Conservation (phyloP, 2,797 vertebrate genomes). For the Anniella stebbinsi region DNA sequence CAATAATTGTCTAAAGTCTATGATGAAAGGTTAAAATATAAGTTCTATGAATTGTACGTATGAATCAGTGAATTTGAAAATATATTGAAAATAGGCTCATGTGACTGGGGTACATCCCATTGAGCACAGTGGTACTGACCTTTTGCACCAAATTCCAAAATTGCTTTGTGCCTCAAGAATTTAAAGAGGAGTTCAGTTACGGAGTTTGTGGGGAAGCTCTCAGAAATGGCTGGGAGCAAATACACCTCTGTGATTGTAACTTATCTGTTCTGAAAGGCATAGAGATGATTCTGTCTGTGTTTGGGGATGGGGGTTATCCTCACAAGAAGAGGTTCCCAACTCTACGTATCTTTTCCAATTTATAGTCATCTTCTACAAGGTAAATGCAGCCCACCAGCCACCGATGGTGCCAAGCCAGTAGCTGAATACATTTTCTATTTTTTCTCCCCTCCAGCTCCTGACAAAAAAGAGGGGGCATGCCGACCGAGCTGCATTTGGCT, state of each 20-base stretch:
- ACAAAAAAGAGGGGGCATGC: not conserved
- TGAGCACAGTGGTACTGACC: not conserved
- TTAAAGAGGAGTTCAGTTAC: not conserved
- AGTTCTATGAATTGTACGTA: not conserved
- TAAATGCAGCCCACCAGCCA: not conserved
- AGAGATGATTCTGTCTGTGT: not conserved
- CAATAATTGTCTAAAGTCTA: not conserved
- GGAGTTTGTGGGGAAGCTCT: not conserved
- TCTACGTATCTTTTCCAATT: not conserved
- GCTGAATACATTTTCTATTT: not conserved
- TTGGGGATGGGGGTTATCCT: not conserved
- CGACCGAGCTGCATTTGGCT: not conserved
- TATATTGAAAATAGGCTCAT: not conserved
- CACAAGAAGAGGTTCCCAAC: not conserved
- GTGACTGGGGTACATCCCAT: not conserved
- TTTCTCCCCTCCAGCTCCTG: not conserved
- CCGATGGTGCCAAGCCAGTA: not conserved
- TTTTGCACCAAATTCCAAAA: not conserved
- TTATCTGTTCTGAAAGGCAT: not conserved
- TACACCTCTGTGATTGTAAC: not conserved
- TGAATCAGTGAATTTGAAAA: no score
- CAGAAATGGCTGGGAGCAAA: not conserved
- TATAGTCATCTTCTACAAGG: not conserved
- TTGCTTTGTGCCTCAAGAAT: not conserved
- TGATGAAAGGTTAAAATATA: not conserved